Percentiles rank a stretch among this genome's conserved stretches.
Evolutionary conservation across 2,888 invertebrate species (phyloP).

Genomic region (Hydroisotoma schaefferi): DNA sequence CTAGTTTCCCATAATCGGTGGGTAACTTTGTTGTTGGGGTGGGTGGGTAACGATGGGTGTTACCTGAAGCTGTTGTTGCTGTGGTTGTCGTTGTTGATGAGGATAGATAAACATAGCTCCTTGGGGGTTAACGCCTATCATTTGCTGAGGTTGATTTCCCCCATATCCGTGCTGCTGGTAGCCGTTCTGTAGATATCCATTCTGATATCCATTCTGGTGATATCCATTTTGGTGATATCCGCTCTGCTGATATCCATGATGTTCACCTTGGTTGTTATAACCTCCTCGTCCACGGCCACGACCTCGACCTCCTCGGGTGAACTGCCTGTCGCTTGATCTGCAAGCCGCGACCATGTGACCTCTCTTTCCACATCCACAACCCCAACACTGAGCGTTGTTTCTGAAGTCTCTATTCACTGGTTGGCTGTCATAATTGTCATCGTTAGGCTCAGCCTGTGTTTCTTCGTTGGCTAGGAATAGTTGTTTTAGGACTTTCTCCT

Average conservation of each 20-base stretch:
- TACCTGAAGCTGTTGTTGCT: background rate
- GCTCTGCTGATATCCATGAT: background rate
- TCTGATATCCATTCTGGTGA: background rate
- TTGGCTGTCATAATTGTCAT: background rate
- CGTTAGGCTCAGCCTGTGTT: background rate
- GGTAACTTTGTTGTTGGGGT: background rate
- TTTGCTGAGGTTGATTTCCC: no score
- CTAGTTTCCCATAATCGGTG: background rate
- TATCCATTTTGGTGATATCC: background rate
- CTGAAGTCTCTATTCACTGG: constrained; percentile 5
- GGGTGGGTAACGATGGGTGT: background rate
- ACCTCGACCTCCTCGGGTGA: background rate
- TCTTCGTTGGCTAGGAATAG: background rate
- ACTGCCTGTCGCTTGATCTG: background rate
- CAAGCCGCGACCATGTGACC: constrained; percentile 8
- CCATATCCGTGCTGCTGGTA: no score
- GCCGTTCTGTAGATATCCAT: no score
- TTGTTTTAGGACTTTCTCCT: background rate
- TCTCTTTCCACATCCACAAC: background rate
- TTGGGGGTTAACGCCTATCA: no score
- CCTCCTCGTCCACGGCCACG: background rate
- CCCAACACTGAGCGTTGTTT: background rate
- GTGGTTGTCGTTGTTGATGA: no score
- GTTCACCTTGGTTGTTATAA: no score
- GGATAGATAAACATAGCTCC: no score